These are phyloP conservation scores for Theonella swinhoei DNA, from an alignment of 37 sponge, comb jelly and placozoan genomes.

Conservation along the genomic window DNA sequence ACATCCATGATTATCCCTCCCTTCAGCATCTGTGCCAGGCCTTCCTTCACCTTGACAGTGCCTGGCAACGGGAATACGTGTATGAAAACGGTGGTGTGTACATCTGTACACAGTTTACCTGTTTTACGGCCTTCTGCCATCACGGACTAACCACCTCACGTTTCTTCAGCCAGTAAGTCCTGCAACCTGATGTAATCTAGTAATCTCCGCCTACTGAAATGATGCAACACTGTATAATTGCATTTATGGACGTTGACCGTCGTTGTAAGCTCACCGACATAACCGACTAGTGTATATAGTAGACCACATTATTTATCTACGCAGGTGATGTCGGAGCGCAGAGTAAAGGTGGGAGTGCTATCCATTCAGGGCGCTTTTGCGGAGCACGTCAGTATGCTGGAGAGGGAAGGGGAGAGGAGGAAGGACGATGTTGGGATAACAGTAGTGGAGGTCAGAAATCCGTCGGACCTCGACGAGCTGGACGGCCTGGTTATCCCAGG, in stretches of 20 bases:
- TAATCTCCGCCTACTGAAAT: too few species aligned
- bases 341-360: conserved; percentile 49
- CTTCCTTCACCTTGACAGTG: conserved; percentile 62
- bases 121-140: too few species aligned
- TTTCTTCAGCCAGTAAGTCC: too few species aligned
- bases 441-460: conserved; percentile 42
- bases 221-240: too few species aligned
- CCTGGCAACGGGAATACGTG: conserved; percentile 20
- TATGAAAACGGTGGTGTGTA: too few species aligned
- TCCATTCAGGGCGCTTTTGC: conserved; percentile 78
- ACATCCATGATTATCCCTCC: conserved; percentile 92
- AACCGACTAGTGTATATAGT: too few species aligned
- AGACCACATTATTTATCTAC: too few species aligned
- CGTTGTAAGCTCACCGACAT: too few species aligned
- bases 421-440: not conserved
- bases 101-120: too few species aligned
- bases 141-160: too few species aligned
- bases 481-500: conserved; percentile 80
- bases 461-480: conserved; percentile 28
- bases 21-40: conserved; percentile 83
- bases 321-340: not conserved
- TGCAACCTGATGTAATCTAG: too few species aligned
- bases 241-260: too few species aligned
- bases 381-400: conserved; percentile 65
- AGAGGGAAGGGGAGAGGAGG: not conserved